A percentile compares a stretch with the other conserved stretches of the same genome.
These are phyloP conservation scores for Acropora yongei DNA, from an alignment of 64 coral and sea anemone genomes.

Conservation along the genomic window DNA sequence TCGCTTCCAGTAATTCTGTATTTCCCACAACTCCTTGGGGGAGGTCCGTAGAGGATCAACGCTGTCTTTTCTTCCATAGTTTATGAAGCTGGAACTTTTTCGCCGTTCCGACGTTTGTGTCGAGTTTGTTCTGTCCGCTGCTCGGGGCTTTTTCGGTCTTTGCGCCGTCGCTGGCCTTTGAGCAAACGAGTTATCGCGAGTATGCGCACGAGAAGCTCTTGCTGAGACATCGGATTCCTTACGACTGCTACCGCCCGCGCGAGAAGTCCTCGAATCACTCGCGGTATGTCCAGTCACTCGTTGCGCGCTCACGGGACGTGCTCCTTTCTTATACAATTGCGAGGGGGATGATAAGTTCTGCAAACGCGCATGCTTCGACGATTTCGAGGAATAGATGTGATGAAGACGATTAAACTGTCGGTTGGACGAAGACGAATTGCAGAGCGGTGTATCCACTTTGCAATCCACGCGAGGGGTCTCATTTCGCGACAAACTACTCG, in stretches of 20 bases:
- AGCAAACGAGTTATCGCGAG: constrained; percentile 16
- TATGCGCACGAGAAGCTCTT: not conserved
- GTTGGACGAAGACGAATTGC: not conserved
- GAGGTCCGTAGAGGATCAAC: constrained; percentile 34
- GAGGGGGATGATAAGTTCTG: constrained; percentile 18
- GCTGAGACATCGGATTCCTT: constrained; percentile 6
- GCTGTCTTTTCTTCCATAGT: constrained; percentile 28
- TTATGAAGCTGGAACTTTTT: not conserved
- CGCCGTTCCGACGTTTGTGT: not conserved
- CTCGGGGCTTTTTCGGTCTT: constrained; percentile 32
- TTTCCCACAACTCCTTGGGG: constrained; percentile 68
- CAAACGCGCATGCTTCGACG: constrained; percentile 5
- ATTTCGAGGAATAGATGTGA: constrained; percentile 37
- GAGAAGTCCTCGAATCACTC: constrained; percentile 11
- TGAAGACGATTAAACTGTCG: not conserved
- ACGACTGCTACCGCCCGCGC: constrained; percentile 1
- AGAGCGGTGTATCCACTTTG: not conserved
- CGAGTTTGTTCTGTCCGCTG: constrained; percentile 8
- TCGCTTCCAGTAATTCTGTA: constrained; percentile 91
- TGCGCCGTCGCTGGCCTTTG: not conserved
- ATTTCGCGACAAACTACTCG: not conserved
- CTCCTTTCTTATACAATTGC: constrained; percentile 23
- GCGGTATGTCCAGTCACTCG: not conserved
- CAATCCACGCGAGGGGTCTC: not conserved
- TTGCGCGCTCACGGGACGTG: not conserved